These are phyloP conservation scores for Papilio polyxenes DNA, from an alignment of 1,140 invertebrate genomes.

Conservation along the genomic window DNA sequence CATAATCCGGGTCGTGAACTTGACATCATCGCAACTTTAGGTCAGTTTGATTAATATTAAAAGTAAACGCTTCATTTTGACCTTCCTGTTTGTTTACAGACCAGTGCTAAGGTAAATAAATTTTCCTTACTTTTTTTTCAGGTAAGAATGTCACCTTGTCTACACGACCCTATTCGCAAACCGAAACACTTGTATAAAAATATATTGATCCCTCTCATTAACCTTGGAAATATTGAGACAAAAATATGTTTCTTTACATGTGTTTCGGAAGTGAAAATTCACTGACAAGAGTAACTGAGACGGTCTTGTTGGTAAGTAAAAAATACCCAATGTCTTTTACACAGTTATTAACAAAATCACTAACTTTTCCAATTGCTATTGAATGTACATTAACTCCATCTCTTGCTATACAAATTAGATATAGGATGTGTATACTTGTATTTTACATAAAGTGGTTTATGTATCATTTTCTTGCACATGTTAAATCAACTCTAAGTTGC, in stretches of 20 bases:
- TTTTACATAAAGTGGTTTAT: not conserved
- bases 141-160: not conserved
- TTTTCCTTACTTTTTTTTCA: not conserved
- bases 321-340: no score
- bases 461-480: not conserved
- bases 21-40: constrained; percentile 3
- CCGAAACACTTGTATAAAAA: not conserved
- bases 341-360: no score
- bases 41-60: constrained; percentile 18
- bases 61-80: constrained; percentile 2
- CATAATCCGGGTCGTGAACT: constrained; percentile 17
- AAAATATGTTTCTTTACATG: not conserved
- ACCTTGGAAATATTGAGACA: not conserved
- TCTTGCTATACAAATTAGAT: not conserved
- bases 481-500: not conserved
- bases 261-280: not conserved
- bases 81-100: not conserved
- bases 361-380: not conserved
- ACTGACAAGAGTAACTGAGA: not conserved
- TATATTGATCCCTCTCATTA: not conserved
- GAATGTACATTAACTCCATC: not conserved
- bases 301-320: not conserved
- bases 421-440: not conserved
- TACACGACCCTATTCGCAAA: not conserved
- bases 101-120: not conserved